Evolutionary conservation across 2,797 vertebrate species (phyloP), one percentile per base, ranked within the genome.

Genomic region (Echiichthys vipera): DNA sequence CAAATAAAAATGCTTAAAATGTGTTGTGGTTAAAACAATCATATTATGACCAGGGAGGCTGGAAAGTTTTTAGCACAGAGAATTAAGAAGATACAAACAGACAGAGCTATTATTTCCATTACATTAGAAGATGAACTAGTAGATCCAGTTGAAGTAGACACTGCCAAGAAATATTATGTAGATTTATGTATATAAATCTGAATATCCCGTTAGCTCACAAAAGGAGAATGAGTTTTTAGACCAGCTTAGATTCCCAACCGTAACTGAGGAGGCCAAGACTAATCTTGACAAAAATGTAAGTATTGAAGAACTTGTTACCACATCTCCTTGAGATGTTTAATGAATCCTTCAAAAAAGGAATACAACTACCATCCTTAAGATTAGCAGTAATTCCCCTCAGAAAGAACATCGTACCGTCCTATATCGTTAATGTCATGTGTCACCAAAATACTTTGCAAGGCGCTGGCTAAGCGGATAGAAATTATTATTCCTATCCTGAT

Each of bases 1-100:
- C 56, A 7, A 46, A 24, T 6, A 62, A 34, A 46, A 34, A 46
- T 14, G 37, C 37, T 15, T 46, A 27, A 5, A 46, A 20, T 46
- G 25, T 56, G 29, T 15, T 66, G 20, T 67, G 65, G 65, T 45
- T 67, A 14, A 67, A 45, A 17, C 51, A 57, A 14, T 45, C 40
- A 17, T 67, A 46, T 15, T 45, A 55, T n/a, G 64, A 66, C 14
- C 29, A 34, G 32, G 53, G 51, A 24, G 65, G 65, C 50, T 13
- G 43, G 42, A 13, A 56, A 56, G 13, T 15, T 63, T 20, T 49
- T 63, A 22, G 20, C n/a, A 15, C 49, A 43, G 59, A 24, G 13
- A 24, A 29, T 50, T 15, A 50, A 24, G 12, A 29, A 29, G 25
- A 29, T 50, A 29, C 47, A 50, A 29, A 50, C 25, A 17, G n/a